phyloP scores from a whole-genome alignment of 2,888 invertebrate genomes.

The Lepidochitona cinerea region DNA sequence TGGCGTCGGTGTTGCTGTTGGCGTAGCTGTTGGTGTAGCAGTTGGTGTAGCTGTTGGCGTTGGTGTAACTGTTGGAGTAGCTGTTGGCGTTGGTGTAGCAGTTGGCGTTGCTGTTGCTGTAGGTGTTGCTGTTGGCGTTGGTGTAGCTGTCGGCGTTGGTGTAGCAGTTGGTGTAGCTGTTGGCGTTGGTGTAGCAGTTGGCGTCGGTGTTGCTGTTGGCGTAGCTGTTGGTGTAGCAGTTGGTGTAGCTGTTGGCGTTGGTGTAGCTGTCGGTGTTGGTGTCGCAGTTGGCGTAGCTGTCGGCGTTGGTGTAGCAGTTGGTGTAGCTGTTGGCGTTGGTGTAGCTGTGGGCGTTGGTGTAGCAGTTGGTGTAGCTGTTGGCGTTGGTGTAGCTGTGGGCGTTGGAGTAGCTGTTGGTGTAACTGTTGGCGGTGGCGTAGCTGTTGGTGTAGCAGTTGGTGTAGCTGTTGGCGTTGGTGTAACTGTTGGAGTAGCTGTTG shows the following conservation, averaged over 20 bases:
- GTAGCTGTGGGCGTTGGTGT: not conserved
- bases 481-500: not conserved
- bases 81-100: not conserved
- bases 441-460: not conserved
- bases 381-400: not conserved
- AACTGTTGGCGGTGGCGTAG: not conserved
- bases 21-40: not conserved
- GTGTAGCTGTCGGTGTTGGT: not conserved
- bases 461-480: not conserved
- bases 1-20: not conserved
- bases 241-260: not conserved
- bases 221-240: not conserved
- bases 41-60: not conserved
- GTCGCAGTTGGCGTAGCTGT: not conserved
- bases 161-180: not conserved
- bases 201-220: not conserved
- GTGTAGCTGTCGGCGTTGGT: not conserved
- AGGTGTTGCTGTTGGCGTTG: not conserved
- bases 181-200: not conserved
- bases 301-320: not conserved
- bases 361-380: not conserved
- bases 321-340: not conserved
- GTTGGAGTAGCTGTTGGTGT: not conserved
- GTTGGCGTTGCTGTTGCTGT: not conserved
- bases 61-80: not conserved